A percentile compares a stretch with the other conserved stretches of the same genome.
Evolutionary conservation across 1,140 invertebrate genomes (phyloP).

Genomic region (Lethocerus indicus): DNA sequence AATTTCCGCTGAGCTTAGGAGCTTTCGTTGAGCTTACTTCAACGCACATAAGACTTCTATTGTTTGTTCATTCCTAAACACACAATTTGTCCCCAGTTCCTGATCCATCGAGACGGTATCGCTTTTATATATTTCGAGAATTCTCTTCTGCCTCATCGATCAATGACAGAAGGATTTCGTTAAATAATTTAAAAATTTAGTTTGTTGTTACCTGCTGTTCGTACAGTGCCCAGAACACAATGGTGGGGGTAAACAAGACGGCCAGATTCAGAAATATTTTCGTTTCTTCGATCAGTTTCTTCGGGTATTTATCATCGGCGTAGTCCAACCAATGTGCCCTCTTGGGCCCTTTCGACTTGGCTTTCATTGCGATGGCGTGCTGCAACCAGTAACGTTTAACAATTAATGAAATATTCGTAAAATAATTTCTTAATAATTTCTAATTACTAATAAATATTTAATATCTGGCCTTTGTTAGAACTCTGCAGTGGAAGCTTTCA

Average conservation of each 20-base stretch:
- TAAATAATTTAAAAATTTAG: too few species aligned
- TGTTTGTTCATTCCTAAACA: too few species aligned
- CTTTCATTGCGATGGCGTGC: slow-evolving; percentile 25
- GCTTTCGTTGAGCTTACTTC: too few species aligned
- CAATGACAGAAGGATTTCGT: too few species aligned
- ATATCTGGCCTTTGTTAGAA: too few species aligned
- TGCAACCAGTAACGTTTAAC: slow-evolving; percentile 24
- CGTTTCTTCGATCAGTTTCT: slow-evolving; percentile 50
- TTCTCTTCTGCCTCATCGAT: too few species aligned
- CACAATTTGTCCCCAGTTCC: too few species aligned
- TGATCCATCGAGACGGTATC: too few species aligned
- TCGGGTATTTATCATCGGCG: slow-evolving; percentile 49
- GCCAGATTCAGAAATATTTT: slow-evolving; percentile 55
- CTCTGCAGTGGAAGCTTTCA: too few species aligned
- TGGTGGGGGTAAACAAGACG: slow-evolving; percentile 62
- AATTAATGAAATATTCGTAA: slow-evolving; percentile 20
- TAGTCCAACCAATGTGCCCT: slow-evolving; percentile 63
- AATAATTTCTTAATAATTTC: not conserved
- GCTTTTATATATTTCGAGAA: too few species aligned
- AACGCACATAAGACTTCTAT: too few species aligned
- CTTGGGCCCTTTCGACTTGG: slow-evolving; percentile 27
- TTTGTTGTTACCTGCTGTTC: slow-evolving; percentile 69
- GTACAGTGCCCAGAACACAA: slow-evolving; percentile 79
- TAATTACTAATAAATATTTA: not conserved
- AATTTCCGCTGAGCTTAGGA: too few species aligned